Percentiles rank a stretch among this genome's conserved stretches.
These are phyloP conservation scores for Cerastis rubricosa DNA, from an alignment of 2,888 invertebrate genomes.

Conservation along the genomic window DNA sequence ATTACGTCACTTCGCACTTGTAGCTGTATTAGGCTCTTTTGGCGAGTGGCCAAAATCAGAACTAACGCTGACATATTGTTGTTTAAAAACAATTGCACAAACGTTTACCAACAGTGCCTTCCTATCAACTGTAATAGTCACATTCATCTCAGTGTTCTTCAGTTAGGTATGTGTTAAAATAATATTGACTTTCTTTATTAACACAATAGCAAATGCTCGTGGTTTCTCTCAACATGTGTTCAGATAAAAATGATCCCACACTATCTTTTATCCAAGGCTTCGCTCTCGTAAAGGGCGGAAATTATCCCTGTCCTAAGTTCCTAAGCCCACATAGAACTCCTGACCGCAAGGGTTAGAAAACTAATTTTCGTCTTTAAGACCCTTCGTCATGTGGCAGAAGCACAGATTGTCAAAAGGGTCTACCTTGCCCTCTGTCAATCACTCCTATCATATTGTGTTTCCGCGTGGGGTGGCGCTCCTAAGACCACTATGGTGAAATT, in stretches of 20 bases:
- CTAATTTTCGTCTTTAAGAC: too few species aligned
- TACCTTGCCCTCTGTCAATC: too few species aligned
- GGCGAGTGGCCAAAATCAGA: background rate
- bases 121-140: background rate
- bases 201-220: background rate
- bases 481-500: too few species aligned
- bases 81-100: background rate
- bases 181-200: constrained; percentile 24
- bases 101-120: background rate
- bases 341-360: too few species aligned
- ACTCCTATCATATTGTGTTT: too few species aligned
- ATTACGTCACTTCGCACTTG: constrained; percentile 16
- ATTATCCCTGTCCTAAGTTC: too few species aligned
- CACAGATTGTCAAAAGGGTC: too few species aligned
- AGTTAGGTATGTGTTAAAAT: constrained; percentile 20
- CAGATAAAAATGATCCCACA: background rate
- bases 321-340: too few species aligned
- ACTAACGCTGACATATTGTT: background rate
- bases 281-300: too few species aligned
- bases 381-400: too few species aligned
- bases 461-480: too few species aligned
- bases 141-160: constrained; percentile 14
- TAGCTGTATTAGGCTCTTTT: background rate
- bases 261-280: background rate
- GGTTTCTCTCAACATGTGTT: background rate